Base-by-base conservation (phyloP, 1,140 invertebrate genomes). In the Drosophila malerkotliana region DNA sequence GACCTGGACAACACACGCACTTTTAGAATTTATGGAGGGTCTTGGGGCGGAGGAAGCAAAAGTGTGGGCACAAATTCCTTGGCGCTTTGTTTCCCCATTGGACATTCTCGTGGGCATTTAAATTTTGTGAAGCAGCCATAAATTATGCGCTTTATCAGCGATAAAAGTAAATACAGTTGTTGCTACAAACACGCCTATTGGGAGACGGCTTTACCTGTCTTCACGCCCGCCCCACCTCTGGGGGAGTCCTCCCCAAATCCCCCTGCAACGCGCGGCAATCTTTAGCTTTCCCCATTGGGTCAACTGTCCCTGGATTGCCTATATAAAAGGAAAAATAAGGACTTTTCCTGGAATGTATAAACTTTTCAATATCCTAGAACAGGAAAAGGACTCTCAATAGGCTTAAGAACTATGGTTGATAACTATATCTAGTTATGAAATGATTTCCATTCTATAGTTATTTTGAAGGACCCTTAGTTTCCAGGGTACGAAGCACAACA, bases 91-190 rank as follows among this genome's bases (percentile, higher is more conserved):
- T 74, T 78, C 61, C 57, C 45, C 61, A 74, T 75, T 74, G 48
- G 64, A 77, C 82, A 85, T 76, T 85, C 83, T 88, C 83, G 63
- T 60, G 83, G 83, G 83, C 83, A 88, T 88, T 88, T 88, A 88
- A 79, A 88, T 88, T 88, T 77, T 88, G 64, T 74, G 75, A 88
- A 72, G 79, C 81, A 88, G 83, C 83, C 72, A 88, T 88, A 88
- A 88, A 88, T 88, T 88, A 88, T 88, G 83, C 74, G 82, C 83
- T 88, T 88, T 88, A 88, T 88, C 83, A 88, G 84, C 83, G 83
- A 88, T 88, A 88, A 88, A 88, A 88, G 83, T 83, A 88, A 88
- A 88, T 88, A 88, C 83, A 88, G 83, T 88, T 88, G 83, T 79
- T 79, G 71, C 76, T 79, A 82, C 81, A 85, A 87, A 85, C 67